Base-by-base conservation (phyloP, 2,113 vertebrate species). In the Elephas maximus region DNA sequence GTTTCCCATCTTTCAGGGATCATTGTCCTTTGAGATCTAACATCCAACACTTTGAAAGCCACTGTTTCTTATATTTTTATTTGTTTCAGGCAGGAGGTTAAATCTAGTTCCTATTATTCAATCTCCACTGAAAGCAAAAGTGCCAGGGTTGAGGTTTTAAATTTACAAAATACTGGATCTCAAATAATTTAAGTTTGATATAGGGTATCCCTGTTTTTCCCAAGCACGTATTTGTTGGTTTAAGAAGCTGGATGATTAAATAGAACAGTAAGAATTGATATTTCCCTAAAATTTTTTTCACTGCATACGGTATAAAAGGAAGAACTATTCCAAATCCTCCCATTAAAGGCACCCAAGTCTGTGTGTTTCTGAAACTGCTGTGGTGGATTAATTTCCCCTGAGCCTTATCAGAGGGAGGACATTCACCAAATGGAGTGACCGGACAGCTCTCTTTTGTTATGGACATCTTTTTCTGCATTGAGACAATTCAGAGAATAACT, bases 401-500 rank as follows among this genome's bases (percentile, higher is more conserved):
- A 91, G 57, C 62, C 78, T 30, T 8, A 83, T 82, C 26, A 69
- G 78, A 93, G 6, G 26, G 65, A 80, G 69, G 86, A 6, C 1
- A 60, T 90, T 88, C 60, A 65, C 28, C 60, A 88, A 62, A 51
- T 5, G 2, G 14, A 88, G 44, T 73, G 65, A 45, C 48, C 41
- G 8, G 18, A 28, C n/a, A 76, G 23, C 7, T 76, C 11, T 86
- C 11, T 28, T 44, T 63, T 77, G 28, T 10, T 57, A 3, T 60
- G 37, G 18, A 28, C 15, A 10, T 6, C 30, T 88, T 79, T 86
- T 82, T 69, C 78, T 92, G 78, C 53, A 88, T 69, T 78, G 33
- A 96, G 41, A 88, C 30, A 89, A 48, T n/a, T 51, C 23, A 57
- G 2, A 97, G 74, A 90, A 63, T 87, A 80, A 82, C 41, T 85